A percentile compares a stretch with the other conserved stretches of the same genome.
phyloP scores from a whole-genome alignment of 2,797 vertebrate genomes.

The Enteromius anoplus region DNA sequence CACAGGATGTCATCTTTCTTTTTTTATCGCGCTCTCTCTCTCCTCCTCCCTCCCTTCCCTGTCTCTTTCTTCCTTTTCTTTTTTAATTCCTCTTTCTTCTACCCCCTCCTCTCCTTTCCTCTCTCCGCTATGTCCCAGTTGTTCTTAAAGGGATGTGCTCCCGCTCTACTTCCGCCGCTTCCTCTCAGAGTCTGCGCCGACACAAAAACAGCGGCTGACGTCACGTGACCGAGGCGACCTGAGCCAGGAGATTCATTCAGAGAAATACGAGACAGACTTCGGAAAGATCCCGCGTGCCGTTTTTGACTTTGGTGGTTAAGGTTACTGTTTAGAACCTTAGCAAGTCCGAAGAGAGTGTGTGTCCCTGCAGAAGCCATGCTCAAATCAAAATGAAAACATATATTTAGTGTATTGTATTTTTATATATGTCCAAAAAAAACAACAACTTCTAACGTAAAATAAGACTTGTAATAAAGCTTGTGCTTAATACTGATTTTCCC shows the following conservation, averaged over 20 bases:
- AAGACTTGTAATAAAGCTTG: no score
- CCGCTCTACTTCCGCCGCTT: constrained; percentile 68
- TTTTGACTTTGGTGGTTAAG: neutral
- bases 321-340: no score
- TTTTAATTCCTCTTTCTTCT: constrained; percentile 86
- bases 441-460: no score
- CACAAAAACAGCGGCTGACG: constrained; percentile 60
- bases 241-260: no score
- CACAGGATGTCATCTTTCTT: constrained; percentile 85
- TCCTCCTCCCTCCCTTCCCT: constrained; percentile 67
- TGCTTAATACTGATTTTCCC: no score
- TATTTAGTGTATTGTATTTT: no score
- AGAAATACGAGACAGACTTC: neutral
- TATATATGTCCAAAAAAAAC: no score
- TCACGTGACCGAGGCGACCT: neutral
- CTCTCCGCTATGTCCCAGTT: constrained; percentile 81
- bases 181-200: constrained; percentile 66
- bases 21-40: constrained; percentile 77
- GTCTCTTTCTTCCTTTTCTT: constrained; percentile 83
- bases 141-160: constrained; percentile 80
- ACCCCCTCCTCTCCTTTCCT: constrained; percentile 81
- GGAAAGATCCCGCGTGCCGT: neutral
- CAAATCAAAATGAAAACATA: no score
- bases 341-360: no score
- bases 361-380: no score